These are phyloP conservation scores for Eclectus roratus DNA, from an alignment of 2,113 vertebrate genomes.

Conservation along the genomic window DNA sequence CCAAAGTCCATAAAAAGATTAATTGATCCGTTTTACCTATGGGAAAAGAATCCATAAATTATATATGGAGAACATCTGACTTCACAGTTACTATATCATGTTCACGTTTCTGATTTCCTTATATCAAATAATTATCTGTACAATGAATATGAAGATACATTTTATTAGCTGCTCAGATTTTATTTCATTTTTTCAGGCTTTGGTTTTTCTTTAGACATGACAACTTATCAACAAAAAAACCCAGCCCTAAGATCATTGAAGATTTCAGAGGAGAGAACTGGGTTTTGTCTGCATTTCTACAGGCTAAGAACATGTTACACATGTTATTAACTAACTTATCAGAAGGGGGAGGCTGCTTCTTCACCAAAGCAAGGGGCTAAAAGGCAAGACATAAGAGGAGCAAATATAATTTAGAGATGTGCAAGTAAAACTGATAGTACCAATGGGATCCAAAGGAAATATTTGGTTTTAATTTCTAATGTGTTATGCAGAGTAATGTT, in stretches of 20 bases:
- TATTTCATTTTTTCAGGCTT: not conserved
- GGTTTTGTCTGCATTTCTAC: not conserved
- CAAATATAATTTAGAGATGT: conserved; percentile 42
- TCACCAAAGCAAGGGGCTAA: not conserved
- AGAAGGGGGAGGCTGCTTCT: not conserved
- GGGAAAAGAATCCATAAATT: not conserved
- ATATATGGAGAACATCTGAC: not conserved
- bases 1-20: not conserved
- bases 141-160: not conserved
- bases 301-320: not conserved
- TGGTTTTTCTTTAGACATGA: not conserved
- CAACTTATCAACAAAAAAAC: not conserved
- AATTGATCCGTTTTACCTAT: not conserved
- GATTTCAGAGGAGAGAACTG: not conserved
- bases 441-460: conserved; percentile 27
- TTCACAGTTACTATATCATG: not conserved
- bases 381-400: not conserved
- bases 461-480: conserved; percentile 51
- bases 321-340: not conserved
- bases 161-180: not conserved
- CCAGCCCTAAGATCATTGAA: not conserved
- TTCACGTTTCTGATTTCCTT: not conserved
- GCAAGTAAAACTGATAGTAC: conserved; percentile 11
- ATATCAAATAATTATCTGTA: not conserved
- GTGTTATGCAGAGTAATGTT: conserved; percentile 17